Percentiles rank a stretch among this genome's conserved stretches.
Evolutionary conservation across 2,888 invertebrate genomes (phyloP).

Genomic region (Andricus quercusramuli): DNA sequence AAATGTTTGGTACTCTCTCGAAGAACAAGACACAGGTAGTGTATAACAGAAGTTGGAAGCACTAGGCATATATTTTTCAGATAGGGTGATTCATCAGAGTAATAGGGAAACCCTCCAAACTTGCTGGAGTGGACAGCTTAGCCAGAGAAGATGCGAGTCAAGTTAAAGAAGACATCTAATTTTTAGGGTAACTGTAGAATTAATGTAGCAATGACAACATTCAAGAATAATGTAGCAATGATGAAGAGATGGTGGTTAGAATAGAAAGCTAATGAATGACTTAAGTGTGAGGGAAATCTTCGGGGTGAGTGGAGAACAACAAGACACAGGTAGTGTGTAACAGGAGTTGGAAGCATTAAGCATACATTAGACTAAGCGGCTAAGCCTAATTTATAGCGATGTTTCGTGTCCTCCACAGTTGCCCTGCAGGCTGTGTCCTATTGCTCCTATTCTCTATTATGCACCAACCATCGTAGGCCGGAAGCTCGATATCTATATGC

Average conservation of each 20-base stretch:
- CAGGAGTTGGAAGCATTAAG: conserved; percentile 29
- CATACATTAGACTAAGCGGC: conserved; percentile 55
- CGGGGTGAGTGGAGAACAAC: neutral
- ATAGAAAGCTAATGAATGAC: neutral
- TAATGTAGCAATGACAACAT: too few species aligned
- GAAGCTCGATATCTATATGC: conserved; percentile 75
- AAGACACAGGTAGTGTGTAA: conserved; percentile 37
- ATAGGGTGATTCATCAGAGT: conserved; percentile 26
- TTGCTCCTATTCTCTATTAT: conserved; percentile 77
- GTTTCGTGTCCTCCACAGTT: conserved; percentile 77
- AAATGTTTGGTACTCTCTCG: neutral
- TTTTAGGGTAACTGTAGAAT: neutral
- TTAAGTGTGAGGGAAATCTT: neutral
- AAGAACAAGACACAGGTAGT: conserved; percentile 30
- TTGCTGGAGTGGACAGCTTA: conserved; percentile 30
- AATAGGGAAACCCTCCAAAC: conserved; percentile 16
- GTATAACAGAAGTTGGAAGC: conserved; percentile 34
- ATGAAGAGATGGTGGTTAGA: neutral
- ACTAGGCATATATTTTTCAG: conserved; percentile 41
- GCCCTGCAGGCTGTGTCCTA: conserved; percentile 75
- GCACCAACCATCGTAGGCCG: conserved; percentile 68
- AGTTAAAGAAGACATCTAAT: neutral
- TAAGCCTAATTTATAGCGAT: conserved; percentile 76
- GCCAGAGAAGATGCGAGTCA: neutral
- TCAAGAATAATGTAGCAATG: too few species aligned